Conservation (phyloP, 2,888 invertebrate genomes). For the Gymnoscelis rufifasciata region DNA sequence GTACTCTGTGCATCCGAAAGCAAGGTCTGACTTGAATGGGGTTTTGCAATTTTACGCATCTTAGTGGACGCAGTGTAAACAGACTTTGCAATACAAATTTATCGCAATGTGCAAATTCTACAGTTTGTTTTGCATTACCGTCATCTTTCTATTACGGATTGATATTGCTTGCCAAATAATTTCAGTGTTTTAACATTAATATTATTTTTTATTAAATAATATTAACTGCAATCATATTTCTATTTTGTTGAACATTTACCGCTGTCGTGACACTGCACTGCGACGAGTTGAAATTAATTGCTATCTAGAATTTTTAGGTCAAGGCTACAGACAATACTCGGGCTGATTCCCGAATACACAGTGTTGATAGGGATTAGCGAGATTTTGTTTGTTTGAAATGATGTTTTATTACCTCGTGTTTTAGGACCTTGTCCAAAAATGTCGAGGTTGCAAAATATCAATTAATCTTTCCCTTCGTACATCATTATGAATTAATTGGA, state of each 20-base stretch:
- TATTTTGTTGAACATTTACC: conserved; percentile 49
- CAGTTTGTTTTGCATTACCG: too few species aligned
- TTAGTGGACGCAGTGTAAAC: conserved; percentile 7
- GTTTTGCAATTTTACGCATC: conserved; percentile 16
- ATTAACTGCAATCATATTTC: too few species aligned
- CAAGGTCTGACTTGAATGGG: conserved; percentile 28
- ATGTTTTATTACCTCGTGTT: not conserved
- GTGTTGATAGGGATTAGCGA: conserved; percentile 30
- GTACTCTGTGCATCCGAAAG: conserved; percentile 24
- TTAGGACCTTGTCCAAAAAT: not conserved
- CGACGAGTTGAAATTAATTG: conserved; percentile 60
- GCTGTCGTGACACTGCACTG: conserved; percentile 53
- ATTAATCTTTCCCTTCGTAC: not conserved
- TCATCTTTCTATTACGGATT: too few species aligned
- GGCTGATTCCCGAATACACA: conserved; percentile 54
- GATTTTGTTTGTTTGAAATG: conserved; percentile 6
- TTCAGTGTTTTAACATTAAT: too few species aligned
- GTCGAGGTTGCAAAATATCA: not conserved
- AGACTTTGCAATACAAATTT: conserved; percentile 16
- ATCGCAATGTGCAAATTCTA: conserved; percentile 20
- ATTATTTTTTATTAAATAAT: too few species aligned
- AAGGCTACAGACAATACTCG: conserved; percentile 44
- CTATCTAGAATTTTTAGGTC: conserved; percentile 68
- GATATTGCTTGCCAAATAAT: too few species aligned
- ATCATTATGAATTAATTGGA: not conserved